Evolutionary conservation across 2,888 invertebrate genomes (phyloP), one percentile per base, ranked within the genome.

Genomic region (Oligia strigilis): DNA sequence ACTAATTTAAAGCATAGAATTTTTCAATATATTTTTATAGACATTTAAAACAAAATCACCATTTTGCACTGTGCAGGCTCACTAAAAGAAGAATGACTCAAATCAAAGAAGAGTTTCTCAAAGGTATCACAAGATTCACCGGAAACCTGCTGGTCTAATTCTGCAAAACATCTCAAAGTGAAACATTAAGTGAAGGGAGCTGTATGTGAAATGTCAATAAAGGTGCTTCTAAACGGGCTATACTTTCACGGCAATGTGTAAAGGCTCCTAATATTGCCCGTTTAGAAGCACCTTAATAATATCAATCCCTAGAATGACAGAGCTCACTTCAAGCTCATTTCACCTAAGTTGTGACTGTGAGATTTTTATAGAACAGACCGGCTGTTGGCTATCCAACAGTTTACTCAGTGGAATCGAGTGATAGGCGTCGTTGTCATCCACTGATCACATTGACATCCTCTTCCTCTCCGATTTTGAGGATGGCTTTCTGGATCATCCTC

Each of bases 401-500:
- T 62, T 80, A 86, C 74, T 92, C 92, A 43, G 80, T 82, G 66
- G 91, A 92, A 82, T 90, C 89, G 46, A 89, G 88, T 80, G 89
- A 92, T 77, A 91, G 90, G 67, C 91, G 86, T 72, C 86, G 85
- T 46, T 87, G 90, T 89, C 92, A 92, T 90, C 89, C 90, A 67
- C 87, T 90, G 49, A 93, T 92, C 9, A 93, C 91, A 70, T 94
- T 93, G 13, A 92, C 92, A 60, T 96, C 96, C 64, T 96, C 96
- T 62, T 95, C 95, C 75, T 96, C 96, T 0, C 94, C 95, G 17
- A 96, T 91, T 80, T 95, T 92, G 4, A 97, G 93, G 29, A 97
- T 97, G 0, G 96, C 96, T 81, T 95, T 96, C 90, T 96, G 96
- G 76, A 97, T 96, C 89, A 96, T 93, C 62, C 96, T 90, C 90